A percentile compares a stretch with the other conserved stretches of the same genome.
These are phyloP conservation scores for Ophion slaviceki DNA, from an alignment of 2,888 invertebrate genomes.

Conservation along the genomic window DNA sequence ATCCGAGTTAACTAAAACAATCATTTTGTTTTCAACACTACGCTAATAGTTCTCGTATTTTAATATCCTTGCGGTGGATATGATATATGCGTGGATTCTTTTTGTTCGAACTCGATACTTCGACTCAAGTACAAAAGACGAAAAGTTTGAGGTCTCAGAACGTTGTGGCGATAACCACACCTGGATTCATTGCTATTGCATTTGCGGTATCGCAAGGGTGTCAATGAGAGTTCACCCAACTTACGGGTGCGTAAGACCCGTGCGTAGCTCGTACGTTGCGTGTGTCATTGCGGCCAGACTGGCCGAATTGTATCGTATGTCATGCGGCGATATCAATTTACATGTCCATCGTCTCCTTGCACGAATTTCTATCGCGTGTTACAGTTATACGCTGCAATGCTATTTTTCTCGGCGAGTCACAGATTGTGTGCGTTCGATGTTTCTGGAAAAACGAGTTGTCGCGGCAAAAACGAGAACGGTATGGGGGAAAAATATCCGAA, in stretches of 20 bases:
- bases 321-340: slow-evolving; percentile 74
- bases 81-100: background rate
- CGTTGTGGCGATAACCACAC: slow-evolving; percentile 59
- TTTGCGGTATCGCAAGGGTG: slow-evolving; percentile 75
- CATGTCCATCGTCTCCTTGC: slow-evolving; percentile 56
- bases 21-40: too few species aligned
- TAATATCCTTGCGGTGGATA: too few species aligned
- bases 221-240: slow-evolving; percentile 71
- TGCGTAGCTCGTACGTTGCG: slow-evolving; percentile 17
- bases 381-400: slow-evolving; percentile 35
- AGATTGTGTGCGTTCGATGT: too few species aligned
- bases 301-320: slow-evolving; percentile 72
- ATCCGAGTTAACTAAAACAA: too few species aligned
- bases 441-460: too few species aligned
- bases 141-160: background rate
- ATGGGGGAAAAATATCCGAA: too few species aligned
- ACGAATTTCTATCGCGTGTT: slow-evolving; percentile 10
- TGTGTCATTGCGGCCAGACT: slow-evolving; percentile 56
- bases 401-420: too few species aligned
- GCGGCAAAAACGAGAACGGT: too few species aligned
- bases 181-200: slow-evolving; percentile 48
- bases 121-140: background rate
- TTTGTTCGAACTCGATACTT: slow-evolving; percentile 13
- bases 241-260: slow-evolving; percentile 38
- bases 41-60: too few species aligned